Conservation (phyloP, 2,113 vertebrate genomes). For the Paradoxurus hermaphroditus region DNA sequence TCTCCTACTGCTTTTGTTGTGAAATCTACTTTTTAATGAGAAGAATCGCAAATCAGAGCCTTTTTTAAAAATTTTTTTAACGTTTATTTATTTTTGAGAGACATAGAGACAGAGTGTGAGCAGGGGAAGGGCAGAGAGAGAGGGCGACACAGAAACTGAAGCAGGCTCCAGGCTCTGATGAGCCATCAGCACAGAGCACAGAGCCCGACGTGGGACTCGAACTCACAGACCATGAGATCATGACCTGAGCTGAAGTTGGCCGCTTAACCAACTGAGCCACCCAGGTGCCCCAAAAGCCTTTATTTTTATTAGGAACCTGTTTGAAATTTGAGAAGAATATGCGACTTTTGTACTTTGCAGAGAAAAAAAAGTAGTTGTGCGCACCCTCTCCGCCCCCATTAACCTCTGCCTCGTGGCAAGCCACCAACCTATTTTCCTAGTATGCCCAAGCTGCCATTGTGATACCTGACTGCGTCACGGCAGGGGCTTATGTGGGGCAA, state of each 20-base stretch:
- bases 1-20: background rate
- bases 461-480: slow-evolving; percentile 73
- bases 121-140: too few relatives aligned
- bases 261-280: too few relatives aligned
- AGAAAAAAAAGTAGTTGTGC: background rate
- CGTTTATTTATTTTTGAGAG: too few relatives aligned
- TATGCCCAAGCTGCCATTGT: slow-evolving; percentile 71
- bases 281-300: too few relatives aligned
- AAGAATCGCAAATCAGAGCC: background rate
- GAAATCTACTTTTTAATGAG: background rate
- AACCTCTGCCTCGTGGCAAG: slow-evolving; percentile 79
- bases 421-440: slow-evolving; percentile 79
- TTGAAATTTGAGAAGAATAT: slow-evolving; percentile 29
- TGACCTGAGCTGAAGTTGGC: too few relatives aligned
- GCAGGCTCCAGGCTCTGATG: too few relatives aligned
- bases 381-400: background rate
- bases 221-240: too few relatives aligned
- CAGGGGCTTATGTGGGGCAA: slow-evolving; percentile 63
- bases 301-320: slow-evolving; percentile 2
- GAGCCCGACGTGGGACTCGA: too few relatives aligned
- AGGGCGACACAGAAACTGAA: too few relatives aligned
- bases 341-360: background rate
- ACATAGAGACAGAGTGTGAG: too few relatives aligned
- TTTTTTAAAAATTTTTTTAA: too few relatives aligned
- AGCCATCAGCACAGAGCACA: too few relatives aligned